phyloP scores from a whole-genome alignment of 1,140 invertebrate species.

The Zaprionus ornatus region DNA sequence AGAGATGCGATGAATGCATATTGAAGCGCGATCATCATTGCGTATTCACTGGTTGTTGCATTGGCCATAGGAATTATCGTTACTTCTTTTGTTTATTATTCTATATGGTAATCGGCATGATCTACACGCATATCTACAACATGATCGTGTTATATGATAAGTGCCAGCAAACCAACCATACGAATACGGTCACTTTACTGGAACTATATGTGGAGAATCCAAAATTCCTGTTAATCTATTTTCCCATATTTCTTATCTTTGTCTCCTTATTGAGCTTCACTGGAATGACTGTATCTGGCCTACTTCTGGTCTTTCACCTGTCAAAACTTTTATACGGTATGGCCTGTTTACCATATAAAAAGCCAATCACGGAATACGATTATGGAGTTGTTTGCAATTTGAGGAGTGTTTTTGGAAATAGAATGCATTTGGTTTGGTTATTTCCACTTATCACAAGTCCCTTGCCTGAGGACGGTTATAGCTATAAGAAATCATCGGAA shows the following conservation, averaged over 20 bases:
- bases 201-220: not conserved
- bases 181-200: not conserved
- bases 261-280: constrained; percentile 88
- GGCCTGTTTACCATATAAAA: constrained; percentile 11
- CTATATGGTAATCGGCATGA: constrained; percentile 87
- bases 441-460: constrained; percentile 6
- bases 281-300: constrained; percentile 84
- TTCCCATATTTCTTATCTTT: constrained; percentile 85
- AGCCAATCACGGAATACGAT: constrained; percentile 85
- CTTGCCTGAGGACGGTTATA: constrained; percentile 18
- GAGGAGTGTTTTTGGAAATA: constrained; percentile 88
- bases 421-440: constrained; percentile 89
- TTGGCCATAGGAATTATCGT: constrained; percentile 94
- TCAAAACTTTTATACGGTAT: constrained; percentile 81
- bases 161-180: too few relatives aligned
- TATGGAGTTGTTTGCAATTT: constrained; percentile 89
- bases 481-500: constrained; percentile 59
- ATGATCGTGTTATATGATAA: constrained; percentile 87
- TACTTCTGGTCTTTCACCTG: constrained; percentile 88
- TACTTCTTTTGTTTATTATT: constrained; percentile 94
- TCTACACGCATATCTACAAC: constrained; percentile 86
- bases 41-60: constrained; percentile 93
- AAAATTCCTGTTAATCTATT: not conserved
- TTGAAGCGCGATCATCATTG: constrained; percentile 97
- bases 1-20: constrained; percentile 91